Percentiles rank a stretch among this genome's conserved stretches.
These are phyloP conservation scores for Cryptomyrus ogoouensis DNA, from an alignment of 2,113 vertebrate species.

Conservation along the genomic window DNA sequence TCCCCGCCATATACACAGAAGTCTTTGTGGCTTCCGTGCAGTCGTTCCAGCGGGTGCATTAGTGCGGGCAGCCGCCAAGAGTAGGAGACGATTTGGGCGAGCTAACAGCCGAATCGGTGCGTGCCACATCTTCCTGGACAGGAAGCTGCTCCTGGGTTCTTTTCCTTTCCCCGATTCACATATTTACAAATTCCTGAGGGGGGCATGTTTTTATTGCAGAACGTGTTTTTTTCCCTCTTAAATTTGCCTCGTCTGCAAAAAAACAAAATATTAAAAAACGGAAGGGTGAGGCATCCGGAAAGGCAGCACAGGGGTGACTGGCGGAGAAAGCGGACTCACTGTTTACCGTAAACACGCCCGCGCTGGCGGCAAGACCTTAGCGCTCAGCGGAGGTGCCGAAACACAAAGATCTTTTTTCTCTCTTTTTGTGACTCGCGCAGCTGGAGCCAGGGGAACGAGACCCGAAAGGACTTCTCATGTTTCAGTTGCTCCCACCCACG, in stretches of 20 bases:
- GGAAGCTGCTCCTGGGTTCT: not conserved
- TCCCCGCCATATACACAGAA: conserved; percentile 30
- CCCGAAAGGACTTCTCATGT: not conserved
- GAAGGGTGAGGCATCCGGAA: not conserved
- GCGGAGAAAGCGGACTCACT: not conserved
- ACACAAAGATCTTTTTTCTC: not conserved
- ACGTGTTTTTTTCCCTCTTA: not conserved
- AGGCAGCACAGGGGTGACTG: not conserved
- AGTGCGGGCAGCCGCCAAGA: not conserved
- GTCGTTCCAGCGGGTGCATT: conserved; percentile 15
- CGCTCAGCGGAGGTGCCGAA: not conserved
- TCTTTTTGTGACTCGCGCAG: not conserved
- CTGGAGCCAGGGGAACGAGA: not conserved
- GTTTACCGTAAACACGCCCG: conserved; percentile 12
- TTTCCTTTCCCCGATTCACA: not conserved
- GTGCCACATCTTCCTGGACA: not conserved
- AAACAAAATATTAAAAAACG: not conserved
- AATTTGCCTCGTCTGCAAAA: not conserved
- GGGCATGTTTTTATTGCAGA: not conserved
- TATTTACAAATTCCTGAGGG: not conserved
- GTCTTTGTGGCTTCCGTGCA: conserved; percentile 34
- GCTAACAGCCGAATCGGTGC: not conserved
- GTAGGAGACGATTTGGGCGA: not conserved
- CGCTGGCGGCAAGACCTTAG: not conserved
- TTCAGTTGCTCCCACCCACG: not conserved